Percentiles rank a stretch among this genome's conserved stretches.
Evolutionary conservation across 2,113 vertebrate genomes (phyloP).

Genomic region (Catharus bicknelli): DNA sequence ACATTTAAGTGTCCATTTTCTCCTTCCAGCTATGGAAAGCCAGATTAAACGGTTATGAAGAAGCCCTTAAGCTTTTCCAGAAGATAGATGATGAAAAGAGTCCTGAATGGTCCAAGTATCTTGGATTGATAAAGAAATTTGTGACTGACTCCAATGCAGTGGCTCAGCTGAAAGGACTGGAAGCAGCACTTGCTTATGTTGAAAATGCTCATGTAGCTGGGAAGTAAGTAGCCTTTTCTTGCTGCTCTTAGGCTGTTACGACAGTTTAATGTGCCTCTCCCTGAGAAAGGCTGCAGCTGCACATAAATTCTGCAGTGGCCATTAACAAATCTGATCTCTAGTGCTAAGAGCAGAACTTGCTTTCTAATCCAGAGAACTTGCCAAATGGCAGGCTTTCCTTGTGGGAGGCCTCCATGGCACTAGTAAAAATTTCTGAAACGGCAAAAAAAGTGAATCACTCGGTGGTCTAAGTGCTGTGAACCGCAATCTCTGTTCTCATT

Average conservation of each 20-base stretch:
- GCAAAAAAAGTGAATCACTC: background rate
- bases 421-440: background rate
- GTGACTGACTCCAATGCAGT: conserved; percentile 97
- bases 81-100: conserved; percentile 94
- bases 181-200: conserved; percentile 89
- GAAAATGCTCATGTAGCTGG: conserved; percentile 93
- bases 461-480: background rate
- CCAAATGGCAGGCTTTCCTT: background rate
- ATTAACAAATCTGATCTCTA: background rate
- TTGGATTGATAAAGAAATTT: conserved; percentile 95
- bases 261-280: background rate
- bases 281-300: background rate
- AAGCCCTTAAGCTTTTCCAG: conserved; percentile 93
- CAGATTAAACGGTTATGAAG: conserved; percentile 94
- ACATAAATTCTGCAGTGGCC: background rate
- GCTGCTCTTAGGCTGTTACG: background rate
- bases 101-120: conserved; percentile 95
- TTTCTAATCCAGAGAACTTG: background rate
- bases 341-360: background rate
- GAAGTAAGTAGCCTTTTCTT: conserved; percentile 85
- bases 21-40: conserved; percentile 93
- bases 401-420: background rate
- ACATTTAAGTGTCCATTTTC: background rate
- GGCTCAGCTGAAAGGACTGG: conserved; percentile 95
- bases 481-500: background rate